These are phyloP conservation scores for Nixonia krombeini DNA, from an alignment of 1,140 invertebrate genomes.

Conservation along the genomic window DNA sequence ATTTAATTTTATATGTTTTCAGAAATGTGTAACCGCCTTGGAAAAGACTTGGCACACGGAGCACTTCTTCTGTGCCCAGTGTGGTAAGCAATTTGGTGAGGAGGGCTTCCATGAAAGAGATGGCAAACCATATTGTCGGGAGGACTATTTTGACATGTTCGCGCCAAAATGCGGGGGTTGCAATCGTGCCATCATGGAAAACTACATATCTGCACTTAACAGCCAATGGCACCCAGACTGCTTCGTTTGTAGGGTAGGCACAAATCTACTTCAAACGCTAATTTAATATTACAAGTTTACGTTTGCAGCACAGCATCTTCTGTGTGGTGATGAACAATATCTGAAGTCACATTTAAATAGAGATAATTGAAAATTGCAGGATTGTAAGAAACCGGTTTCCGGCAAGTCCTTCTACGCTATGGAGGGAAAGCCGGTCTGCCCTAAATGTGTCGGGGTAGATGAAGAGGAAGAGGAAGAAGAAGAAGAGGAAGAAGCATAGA, in stretches of 20 bases:
- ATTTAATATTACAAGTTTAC: no score
- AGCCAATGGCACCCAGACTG: constrained; percentile 99
- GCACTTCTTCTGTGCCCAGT: constrained; percentile 99
- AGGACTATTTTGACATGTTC: constrained; percentile 99
- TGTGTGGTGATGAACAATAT: no score
- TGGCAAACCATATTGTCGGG: constrained; percentile 93
- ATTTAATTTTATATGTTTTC: constrained; percentile 45
- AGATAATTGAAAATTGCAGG: constrained; percentile 74
- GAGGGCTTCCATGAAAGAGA: constrained; percentile 96
- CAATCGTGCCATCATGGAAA: constrained; percentile 96
- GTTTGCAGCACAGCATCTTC: no score
- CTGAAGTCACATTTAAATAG: no score
- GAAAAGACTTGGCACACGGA: constrained; percentile 99
- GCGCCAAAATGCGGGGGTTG: constrained; percentile 99
- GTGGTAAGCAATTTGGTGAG: constrained; percentile 96
- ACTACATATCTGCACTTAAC: constrained; percentile 98
- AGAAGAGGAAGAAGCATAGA: constrained; percentile 55
- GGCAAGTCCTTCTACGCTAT: constrained; percentile 96
- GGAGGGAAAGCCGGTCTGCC: constrained; percentile 92
- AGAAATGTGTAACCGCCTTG: constrained; percentile 99
- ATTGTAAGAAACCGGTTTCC: constrained; percentile 91
- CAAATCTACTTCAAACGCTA: no score
- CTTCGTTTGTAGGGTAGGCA: constrained; percentile 98
- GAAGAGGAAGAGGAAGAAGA: constrained; percentile 83
- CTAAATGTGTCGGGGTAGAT: constrained; percentile 89